These are phyloP conservation scores for Chloropsis cyanopogon DNA, from an alignment of 2,113 vertebrate species.

Conservation along the genomic window DNA sequence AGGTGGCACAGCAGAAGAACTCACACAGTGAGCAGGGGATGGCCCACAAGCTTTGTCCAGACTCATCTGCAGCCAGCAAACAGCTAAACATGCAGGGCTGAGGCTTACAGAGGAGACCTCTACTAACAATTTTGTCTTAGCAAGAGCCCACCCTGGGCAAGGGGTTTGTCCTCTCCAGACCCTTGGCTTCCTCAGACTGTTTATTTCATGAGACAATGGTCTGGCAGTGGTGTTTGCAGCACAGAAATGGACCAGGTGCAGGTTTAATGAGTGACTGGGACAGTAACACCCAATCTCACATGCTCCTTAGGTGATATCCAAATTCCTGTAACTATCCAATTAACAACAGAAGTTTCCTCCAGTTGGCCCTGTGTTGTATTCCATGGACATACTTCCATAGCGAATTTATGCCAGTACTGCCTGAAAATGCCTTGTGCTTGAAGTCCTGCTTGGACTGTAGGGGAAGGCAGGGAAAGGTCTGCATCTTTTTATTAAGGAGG, in stretches of 20 bases:
- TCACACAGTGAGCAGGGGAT: not conserved
- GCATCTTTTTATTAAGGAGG: not conserved
- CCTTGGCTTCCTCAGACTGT: not conserved
- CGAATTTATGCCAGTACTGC: not conserved
- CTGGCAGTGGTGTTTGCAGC: not conserved
- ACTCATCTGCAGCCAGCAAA: not conserved
- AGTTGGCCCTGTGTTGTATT: not conserved
- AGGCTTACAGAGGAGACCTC: not conserved
- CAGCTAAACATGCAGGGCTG: fast-evolving
- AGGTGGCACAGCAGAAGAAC: not conserved
- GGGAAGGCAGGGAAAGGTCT: not conserved
- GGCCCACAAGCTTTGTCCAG: not conserved
- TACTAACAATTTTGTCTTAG: not conserved
- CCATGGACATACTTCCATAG: not conserved
- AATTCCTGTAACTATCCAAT: not conserved
- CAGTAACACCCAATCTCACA: not conserved
- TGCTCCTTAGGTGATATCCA: not conserved
- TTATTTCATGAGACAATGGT: not conserved
- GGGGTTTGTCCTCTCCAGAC: not conserved
- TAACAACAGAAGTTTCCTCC: not conserved
- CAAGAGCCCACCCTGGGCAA: not conserved
- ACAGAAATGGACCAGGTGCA: not conserved
- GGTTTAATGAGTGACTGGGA: not conserved
- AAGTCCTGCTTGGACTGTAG: not conserved
- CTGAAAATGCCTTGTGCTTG: not conserved